These are phyloP conservation scores for Cephalopholis sonnerati DNA, from an alignment of 2,113 vertebrate species.

Conservation along the genomic window DNA sequence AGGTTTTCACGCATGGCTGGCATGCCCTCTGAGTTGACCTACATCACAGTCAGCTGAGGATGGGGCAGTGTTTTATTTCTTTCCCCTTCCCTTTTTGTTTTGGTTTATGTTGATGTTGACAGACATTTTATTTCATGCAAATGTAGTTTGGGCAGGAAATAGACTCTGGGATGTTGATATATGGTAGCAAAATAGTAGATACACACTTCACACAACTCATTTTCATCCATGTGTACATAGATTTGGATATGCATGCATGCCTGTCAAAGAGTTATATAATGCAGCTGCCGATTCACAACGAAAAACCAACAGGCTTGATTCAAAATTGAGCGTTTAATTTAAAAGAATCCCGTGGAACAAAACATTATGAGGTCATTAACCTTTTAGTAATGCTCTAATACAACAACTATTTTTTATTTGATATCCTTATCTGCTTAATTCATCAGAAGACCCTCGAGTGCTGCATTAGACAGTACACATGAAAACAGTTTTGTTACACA, in stretches of 20 bases:
- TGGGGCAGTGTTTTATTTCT: neutral
- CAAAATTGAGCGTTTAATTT: neutral
- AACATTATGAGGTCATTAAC: neutral
- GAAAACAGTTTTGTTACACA: neutral
- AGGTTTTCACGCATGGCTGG: slow-evolving; percentile 23
- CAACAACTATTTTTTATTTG: neutral
- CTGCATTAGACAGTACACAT: neutral
- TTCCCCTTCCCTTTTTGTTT: neutral
- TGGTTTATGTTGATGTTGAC: neutral
- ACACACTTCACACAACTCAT: neutral
- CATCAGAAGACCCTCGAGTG: neutral
- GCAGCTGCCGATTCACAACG: neutral
- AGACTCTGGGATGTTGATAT: slow-evolving; percentile 1
- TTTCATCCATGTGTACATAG: neutral
- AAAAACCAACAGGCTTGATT: slow-evolving; percentile 11
- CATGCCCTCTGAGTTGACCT: slow-evolving; percentile 22
- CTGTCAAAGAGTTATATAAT: neutral
- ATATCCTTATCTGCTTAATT: neutral
- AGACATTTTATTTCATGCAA: slow-evolving; percentile 21
- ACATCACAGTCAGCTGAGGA: slow-evolving; percentile 31
- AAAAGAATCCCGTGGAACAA: neutral
- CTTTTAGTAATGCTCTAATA: neutral
- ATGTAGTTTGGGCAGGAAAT: slow-evolving; percentile 4
- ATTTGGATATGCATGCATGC: slow-evolving; percentile 16
- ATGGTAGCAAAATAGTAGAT: neutral